phyloP scores from a whole-genome alignment of 1,140 invertebrate species.

The Calliopsis andreniformis region DNA sequence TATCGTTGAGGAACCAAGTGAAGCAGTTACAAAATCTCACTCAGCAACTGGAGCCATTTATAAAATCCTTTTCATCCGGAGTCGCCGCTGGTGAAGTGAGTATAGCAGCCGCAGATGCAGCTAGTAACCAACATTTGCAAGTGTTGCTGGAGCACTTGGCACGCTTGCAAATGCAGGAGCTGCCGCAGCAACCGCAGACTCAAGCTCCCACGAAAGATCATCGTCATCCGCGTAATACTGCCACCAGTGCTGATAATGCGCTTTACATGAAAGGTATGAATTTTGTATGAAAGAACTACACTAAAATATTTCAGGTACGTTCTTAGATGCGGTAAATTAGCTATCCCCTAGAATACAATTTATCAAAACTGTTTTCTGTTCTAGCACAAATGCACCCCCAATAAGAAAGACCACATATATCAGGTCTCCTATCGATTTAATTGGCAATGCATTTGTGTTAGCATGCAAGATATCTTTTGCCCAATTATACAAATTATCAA shows the following conservation, averaged over 20 bases:
- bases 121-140: constrained; percentile 81
- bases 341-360: no score
- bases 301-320: not conserved
- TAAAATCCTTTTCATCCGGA: constrained; percentile 82
- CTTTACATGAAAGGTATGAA: constrained; percentile 79
- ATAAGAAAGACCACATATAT: no score
- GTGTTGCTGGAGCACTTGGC: constrained; percentile 83
- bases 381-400: no score
- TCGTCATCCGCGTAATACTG: constrained; percentile 72
- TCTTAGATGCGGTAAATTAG: no score
- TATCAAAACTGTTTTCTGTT: no score
- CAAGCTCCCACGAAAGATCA: constrained; percentile 76
- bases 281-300: not conserved
- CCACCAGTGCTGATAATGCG: constrained; percentile 75
- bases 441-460: no score
- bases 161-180: constrained; percentile 79
- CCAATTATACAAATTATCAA: no score
- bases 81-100: constrained; percentile 75
- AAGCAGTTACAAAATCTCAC: constrained; percentile 85
- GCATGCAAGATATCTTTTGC: no score
- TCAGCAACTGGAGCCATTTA: constrained; percentile 85
- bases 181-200: constrained; percentile 66
- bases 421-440: no score
- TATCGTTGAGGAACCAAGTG: constrained; percentile 85
- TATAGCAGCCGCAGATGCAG: constrained; percentile 71